Percentiles rank a stretch among this genome's conserved stretches.
Evolutionary conservation across 2,888 invertebrate species (phyloP).

Genomic region (Muscina levida): DNA sequence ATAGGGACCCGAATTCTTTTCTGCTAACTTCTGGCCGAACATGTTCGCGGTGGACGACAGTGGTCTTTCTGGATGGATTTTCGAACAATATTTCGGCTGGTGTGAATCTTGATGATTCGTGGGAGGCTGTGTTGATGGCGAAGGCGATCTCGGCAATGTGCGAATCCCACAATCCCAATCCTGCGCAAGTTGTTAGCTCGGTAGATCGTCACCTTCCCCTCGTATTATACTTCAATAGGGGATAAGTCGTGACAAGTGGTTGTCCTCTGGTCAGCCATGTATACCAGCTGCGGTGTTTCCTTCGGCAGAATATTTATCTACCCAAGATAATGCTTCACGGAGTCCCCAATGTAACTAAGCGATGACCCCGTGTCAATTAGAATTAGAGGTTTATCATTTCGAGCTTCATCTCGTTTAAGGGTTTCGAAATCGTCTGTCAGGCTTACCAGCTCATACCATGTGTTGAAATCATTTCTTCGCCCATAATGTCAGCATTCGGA

Average conservation of each 20-base stretch:
- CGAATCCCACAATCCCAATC: too few species aligned
- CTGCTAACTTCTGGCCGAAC: neutral
- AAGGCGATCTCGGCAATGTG: too few species aligned
- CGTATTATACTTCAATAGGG: neutral
- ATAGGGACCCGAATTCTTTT: neutral
- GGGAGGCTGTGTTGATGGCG: too few species aligned
- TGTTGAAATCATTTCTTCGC: slow-evolving; percentile 1
- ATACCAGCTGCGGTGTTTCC: neutral
- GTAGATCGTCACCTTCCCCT: neutral
- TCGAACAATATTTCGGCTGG: too few species aligned
- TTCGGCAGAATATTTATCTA: neutral
- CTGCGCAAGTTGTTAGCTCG: too few species aligned
- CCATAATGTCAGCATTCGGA: slow-evolving; percentile 1
- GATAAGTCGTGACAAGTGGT: neutral
- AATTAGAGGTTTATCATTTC: too few species aligned
- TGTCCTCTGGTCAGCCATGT: neutral
- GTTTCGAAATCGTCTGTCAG: too few species aligned
- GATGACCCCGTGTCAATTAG: neutral
- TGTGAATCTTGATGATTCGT: too few species aligned
- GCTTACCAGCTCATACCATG: neutral
- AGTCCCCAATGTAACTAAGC: too few species aligned
- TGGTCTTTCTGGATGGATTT: neutral
- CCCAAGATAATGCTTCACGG: neutral
- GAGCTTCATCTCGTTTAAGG: too few species aligned
- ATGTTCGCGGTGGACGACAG: neutral